phyloP scores from a whole-genome alignment of 2,113 vertebrate genomes.

The Gymnogyps californianus region DNA sequence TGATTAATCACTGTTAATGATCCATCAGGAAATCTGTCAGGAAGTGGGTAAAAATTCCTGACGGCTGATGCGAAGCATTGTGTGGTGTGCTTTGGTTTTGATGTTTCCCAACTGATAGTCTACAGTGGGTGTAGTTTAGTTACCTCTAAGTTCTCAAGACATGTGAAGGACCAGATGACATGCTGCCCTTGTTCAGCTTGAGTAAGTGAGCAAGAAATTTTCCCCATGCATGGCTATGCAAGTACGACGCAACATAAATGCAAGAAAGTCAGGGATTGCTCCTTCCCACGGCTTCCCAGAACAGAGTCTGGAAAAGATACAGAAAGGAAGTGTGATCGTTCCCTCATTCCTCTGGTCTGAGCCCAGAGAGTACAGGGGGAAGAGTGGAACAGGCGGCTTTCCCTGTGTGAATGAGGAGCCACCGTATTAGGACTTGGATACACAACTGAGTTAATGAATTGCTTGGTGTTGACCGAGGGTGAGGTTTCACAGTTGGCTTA shows the following conservation, averaged over 20 bases:
- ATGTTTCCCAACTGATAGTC: constrained; percentile 37
- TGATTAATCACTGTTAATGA: constrained; percentile 69
- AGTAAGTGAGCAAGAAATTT: neutral
- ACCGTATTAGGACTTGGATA: neutral
- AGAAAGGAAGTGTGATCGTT: neutral
- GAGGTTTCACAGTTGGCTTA: constrained; percentile 35
- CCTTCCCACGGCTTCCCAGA: neutral
- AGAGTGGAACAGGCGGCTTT: neutral
- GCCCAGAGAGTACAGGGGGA: neutral
- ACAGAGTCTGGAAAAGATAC: neutral
- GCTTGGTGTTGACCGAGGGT: constrained; percentile 32
- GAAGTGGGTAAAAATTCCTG: constrained; percentile 73
- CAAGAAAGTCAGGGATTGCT: neutral
- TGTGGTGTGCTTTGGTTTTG: constrained; percentile 46
- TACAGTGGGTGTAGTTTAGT: neutral
- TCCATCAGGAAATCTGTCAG: constrained; percentile 67
- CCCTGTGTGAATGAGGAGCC: neutral
- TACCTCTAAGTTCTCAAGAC: neutral
- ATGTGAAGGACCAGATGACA: neutral
- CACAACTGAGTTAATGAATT: constrained; percentile 38
- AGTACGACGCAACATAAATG: fast-evolving
- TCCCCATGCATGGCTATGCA: neutral
- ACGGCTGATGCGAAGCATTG: constrained; percentile 57
- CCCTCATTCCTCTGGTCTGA: neutral
- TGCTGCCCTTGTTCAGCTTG: neutral